Evolutionary conservation across 2,888 invertebrate genomes (phyloP).

Genomic region (Eucriotettix oculatus): DNA sequence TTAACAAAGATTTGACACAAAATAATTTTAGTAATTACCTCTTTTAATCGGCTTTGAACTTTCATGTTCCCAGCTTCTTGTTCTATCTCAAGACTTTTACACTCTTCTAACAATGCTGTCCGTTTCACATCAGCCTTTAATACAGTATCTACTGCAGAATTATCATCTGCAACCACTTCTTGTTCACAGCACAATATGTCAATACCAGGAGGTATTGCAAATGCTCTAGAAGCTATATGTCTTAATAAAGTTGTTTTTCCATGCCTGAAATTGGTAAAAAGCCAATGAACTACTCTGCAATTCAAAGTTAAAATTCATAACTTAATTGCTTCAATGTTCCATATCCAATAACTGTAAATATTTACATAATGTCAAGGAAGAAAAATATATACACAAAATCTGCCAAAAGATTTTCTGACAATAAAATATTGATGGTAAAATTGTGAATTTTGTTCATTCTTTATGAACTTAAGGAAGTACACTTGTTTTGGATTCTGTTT

Average conservation of each 20-base stretch:
- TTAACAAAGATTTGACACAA: too few relatives aligned
- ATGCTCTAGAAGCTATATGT: constrained; percentile 78
- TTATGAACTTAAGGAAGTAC: too few relatives aligned
- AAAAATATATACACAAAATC: too few relatives aligned
- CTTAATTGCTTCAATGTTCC: too few relatives aligned
- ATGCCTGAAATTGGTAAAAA: constrained; percentile 39
- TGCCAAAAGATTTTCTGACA: too few relatives aligned
- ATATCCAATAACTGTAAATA: too few relatives aligned
- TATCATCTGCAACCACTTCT: constrained; percentile 91
- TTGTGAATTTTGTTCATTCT: too few relatives aligned
- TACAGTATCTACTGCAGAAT: constrained; percentile 84
- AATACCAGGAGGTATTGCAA: constrained; percentile 90
- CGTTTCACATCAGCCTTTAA: constrained; percentile 86
- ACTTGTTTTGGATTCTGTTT: too few relatives aligned
- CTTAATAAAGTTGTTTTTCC: constrained; percentile 94
- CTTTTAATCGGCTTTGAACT: constrained; percentile 62
- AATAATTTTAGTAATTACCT: constrained; percentile 28
- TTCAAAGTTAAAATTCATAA: too few relatives aligned
- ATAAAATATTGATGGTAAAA: too few relatives aligned
- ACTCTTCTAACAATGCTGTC: constrained; percentile 62
- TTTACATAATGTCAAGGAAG: too few relatives aligned
- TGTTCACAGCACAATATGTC: constrained; percentile 95
- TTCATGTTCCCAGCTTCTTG: constrained; percentile 52
- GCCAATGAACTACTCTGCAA: too few relatives aligned
- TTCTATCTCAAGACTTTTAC: constrained; percentile 60